A percentile compares a stretch with the other conserved stretches of the same genome.
phyloP scores from a whole-genome alignment of 2,888 invertebrate species.

The Leptopilina drosophilae region DNA sequence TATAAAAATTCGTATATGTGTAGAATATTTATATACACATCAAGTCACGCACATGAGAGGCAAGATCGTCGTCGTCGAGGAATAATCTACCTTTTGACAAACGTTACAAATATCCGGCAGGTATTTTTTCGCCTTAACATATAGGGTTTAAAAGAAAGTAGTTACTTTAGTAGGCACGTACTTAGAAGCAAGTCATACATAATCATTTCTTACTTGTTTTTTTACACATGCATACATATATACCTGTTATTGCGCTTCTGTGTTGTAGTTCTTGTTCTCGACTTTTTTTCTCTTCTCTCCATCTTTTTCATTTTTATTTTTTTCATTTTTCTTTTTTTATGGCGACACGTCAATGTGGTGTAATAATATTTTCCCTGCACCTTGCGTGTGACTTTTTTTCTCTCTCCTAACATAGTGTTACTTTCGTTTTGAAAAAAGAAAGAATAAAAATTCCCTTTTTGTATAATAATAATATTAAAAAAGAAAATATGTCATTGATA shows the following conservation, averaged over 20 bases:
- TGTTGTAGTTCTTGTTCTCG: background rate
- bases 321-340: background rate
- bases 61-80: constrained; percentile 22
- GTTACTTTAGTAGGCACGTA: background rate
- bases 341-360: constrained; percentile 15
- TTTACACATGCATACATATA: no score
- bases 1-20: no score
- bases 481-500: background rate
- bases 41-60: constrained; percentile 49
- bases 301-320: no score
- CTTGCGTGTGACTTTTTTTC: constrained; percentile 22
- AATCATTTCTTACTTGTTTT: constrained; percentile 15
- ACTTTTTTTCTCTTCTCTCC: no score
- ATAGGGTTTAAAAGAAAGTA: background rate
- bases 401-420: background rate
- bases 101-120: constrained; percentile 24
- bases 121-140: constrained; percentile 14
- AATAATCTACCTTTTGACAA: constrained; percentile 1
- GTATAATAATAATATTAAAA: background rate
- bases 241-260: constrained; percentile 4
- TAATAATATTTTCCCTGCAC: constrained; percentile 16
- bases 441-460: no score
- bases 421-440: background rate
- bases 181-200: constrained; percentile 20
- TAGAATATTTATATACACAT: constrained; percentile 32